Percentiles rank a stretch among this genome's conserved stretches.
These are phyloP conservation scores for Ptiloglossa arizonensis DNA, from an alignment of 1,140 invertebrate species.

Conservation along the genomic window DNA sequence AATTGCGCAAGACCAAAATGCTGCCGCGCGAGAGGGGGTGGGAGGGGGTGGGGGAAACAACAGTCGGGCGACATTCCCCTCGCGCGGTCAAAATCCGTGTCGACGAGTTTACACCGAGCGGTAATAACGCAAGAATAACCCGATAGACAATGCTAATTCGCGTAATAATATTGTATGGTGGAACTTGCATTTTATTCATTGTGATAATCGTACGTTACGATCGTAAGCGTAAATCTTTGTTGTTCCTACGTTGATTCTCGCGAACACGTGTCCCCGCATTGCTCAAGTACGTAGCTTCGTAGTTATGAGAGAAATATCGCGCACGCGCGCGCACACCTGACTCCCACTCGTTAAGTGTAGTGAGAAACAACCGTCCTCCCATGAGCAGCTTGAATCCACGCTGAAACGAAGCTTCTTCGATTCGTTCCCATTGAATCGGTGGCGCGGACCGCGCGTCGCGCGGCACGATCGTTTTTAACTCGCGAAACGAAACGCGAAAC, in stretches of 20 bases:
- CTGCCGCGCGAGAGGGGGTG: too few relatives aligned
- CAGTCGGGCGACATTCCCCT: too few relatives aligned
- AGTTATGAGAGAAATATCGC: neutral
- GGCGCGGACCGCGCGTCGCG: constrained; percentile 2
- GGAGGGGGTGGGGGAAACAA: too few relatives aligned
- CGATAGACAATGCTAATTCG: neutral
- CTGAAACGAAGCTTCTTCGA: constrained; percentile 42
- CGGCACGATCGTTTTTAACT: too few relatives aligned
- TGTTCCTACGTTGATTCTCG: constrained; percentile 57
- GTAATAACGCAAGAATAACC: constrained; percentile 10
- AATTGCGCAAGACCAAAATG: too few relatives aligned
- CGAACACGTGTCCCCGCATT: constrained; percentile 42
- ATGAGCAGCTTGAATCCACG: constrained; percentile 38
- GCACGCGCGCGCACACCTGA: constrained; percentile 12
- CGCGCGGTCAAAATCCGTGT: too few relatives aligned
- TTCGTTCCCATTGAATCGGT: constrained; percentile 28
- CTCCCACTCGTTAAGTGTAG: constrained; percentile 13
- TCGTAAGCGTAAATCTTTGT: constrained; percentile 37
- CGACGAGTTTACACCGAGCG: too few relatives aligned
- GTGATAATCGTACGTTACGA: constrained; percentile 66
- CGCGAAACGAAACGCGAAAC: neutral
- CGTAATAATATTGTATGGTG: constrained; percentile 32
- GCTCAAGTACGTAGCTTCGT: constrained; percentile 49
- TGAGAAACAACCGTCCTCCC: constrained; percentile 47
- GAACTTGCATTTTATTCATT: constrained; percentile 67